A percentile compares a stretch with the other conserved stretches of the same genome.
Evolutionary conservation across 2,888 invertebrate genomes (phyloP).

Genomic region (Coecobrya sp.): DNA sequence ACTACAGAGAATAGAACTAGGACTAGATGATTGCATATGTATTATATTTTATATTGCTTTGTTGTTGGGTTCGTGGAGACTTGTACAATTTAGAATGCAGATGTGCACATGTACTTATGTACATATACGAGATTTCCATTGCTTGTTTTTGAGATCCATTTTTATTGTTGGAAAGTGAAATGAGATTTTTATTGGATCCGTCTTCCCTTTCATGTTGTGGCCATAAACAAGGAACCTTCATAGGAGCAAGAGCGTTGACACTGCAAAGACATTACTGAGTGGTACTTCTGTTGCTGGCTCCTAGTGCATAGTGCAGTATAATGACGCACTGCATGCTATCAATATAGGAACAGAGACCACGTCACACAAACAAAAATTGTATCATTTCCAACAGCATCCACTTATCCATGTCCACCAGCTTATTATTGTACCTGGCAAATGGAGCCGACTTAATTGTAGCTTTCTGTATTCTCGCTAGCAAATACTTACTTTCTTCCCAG

Average conservation of each 20-base stretch:
- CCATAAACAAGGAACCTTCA: not conserved
- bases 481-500: constrained; percentile 23
- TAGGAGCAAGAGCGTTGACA: not conserved
- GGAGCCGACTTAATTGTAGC: constrained; percentile 25
- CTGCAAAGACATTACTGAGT: too few relatives aligned
- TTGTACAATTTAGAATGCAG: too few relatives aligned
- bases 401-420: not conserved
- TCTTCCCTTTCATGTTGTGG: not conserved
- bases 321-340: not conserved
- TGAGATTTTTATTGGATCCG: not conserved
- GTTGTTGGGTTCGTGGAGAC: not conserved
- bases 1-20: too few relatives aligned
- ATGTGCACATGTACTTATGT: not conserved
- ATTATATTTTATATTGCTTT: not conserved
- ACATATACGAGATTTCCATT: not conserved
- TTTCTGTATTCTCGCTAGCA: not conserved
- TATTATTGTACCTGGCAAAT: not conserved
- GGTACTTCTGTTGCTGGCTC: too few relatives aligned
- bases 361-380: not conserved
- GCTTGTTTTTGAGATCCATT: not conserved
- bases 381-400: not conserved
- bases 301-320: not conserved
- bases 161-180: not conserved
- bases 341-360: too few relatives aligned
- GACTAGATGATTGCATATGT: too few relatives aligned